A percentile compares a stretch with the other conserved stretches of the same genome.
Conservation (phyloP, 2,888 invertebrate genomes). For the Autographa pulchrina region DNA sequence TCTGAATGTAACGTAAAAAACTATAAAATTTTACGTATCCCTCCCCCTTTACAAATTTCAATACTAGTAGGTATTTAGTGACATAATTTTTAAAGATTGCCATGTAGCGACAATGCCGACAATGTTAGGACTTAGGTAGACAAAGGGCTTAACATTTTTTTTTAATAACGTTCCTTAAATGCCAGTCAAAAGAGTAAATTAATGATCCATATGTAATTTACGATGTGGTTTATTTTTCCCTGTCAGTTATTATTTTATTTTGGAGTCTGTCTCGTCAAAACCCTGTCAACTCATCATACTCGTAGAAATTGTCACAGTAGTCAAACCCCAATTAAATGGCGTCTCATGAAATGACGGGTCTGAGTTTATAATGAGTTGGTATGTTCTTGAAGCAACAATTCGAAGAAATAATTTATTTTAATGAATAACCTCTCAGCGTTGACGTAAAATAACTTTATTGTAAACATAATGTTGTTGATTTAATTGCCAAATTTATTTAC, state of each 20-base stretch:
- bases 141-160: not conserved
- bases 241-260: not conserved
- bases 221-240: no score
- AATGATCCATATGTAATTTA: no score
- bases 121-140: not conserved
- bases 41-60: no score
- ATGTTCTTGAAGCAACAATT: not conserved
- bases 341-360: not conserved
- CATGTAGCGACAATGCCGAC: not conserved
- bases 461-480: not conserved
- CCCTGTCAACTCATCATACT: no score
- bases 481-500: not conserved
- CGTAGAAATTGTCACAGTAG: not conserved
- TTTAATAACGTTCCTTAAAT: not conserved
- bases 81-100: slow-evolving; percentile 21
- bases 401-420: not conserved
- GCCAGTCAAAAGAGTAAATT: no score
- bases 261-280: no score
- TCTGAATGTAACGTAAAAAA: no score
- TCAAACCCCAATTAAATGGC: slow-evolving; percentile 1
- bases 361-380: not conserved
- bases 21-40: no score
- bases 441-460: not conserved
- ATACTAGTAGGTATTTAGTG: slow-evolving; percentile 20
- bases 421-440: not conserved